Evolutionary conservation across 2,888 invertebrate genomes (phyloP).

Genomic region (Maniola hyperantus): DNA sequence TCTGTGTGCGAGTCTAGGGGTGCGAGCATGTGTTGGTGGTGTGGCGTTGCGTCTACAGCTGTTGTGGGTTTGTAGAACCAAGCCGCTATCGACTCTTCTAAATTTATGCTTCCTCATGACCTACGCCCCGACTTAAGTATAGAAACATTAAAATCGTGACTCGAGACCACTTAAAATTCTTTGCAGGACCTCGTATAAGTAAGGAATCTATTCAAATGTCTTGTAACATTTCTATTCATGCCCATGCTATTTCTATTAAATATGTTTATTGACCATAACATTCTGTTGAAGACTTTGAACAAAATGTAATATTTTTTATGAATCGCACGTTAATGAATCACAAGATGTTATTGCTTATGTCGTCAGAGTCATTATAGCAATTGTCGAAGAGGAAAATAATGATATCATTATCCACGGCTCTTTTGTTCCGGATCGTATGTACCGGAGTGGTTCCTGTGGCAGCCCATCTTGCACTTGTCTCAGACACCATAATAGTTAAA

Average conservation of each 20-base stretch:
- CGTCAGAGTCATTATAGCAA: conserved; percentile 51
- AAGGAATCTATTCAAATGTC: conserved; percentile 56
- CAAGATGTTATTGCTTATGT: conserved; percentile 27
- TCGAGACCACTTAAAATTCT: conserved; percentile 61
- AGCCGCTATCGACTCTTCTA: conserved; percentile 68
- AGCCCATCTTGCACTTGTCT: conserved; percentile 68
- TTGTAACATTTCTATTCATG: conserved; percentile 43
- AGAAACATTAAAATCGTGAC: conserved; percentile 57
- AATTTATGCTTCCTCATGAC: conserved; percentile 81
- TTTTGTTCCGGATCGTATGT: conserved; percentile 74
- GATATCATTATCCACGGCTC: conserved; percentile 75
- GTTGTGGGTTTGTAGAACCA: conserved; percentile 74
- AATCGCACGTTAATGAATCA: conserved; percentile 28
- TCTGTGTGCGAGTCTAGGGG: conserved; percentile 59
- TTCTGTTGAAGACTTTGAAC: conserved; percentile 1
- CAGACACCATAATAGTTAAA: conserved; percentile 69
- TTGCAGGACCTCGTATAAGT: conserved; percentile 52
- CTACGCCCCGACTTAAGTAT: conserved; percentile 61
- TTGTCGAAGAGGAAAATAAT: conserved; percentile 64
- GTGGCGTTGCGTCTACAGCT: conserved; percentile 76
- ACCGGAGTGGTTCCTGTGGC: conserved; percentile 67
- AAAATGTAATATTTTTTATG: conserved; percentile 17
- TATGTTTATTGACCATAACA: conserved; percentile 22
- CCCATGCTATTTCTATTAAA: conserved; percentile 31
- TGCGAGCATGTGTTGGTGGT: conserved; percentile 69